Conservation (phyloP, 2,797 vertebrate genomes). For the Hydrolagus colliei region DNA sequence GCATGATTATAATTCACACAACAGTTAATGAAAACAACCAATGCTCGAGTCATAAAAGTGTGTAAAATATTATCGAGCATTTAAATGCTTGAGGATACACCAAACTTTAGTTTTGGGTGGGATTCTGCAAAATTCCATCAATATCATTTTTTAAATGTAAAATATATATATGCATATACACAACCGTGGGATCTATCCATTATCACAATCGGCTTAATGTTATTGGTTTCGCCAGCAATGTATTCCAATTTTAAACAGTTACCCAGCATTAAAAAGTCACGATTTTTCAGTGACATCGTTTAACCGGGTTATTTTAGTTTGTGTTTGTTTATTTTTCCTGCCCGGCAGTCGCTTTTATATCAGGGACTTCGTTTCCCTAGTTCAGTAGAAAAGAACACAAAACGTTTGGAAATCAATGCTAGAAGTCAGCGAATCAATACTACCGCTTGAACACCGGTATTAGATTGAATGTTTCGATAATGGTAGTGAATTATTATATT, state of each 20-base stretch:
- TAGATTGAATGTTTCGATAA: neutral
- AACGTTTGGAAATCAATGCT: neutral
- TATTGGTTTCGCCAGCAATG: neutral
- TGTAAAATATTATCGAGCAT: too few species aligned
- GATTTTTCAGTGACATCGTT: neutral
- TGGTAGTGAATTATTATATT: neutral
- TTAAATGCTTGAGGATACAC: too few species aligned
- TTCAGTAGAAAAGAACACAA: neutral
- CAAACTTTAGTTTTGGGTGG: too few species aligned
- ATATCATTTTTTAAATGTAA: too few species aligned
- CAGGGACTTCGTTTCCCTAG: neutral
- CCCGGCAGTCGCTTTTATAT: neutral
- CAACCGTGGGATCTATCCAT: too few species aligned
- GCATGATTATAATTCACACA: neutral
- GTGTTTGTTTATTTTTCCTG: neutral
- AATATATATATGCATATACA: too few species aligned
- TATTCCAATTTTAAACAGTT: neutral
- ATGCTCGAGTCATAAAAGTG: too few species aligned
- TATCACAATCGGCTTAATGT: neutral
- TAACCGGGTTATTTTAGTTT: neutral
- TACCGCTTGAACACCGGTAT: too few species aligned
- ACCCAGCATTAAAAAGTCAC: neutral
- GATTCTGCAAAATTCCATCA: too few species aligned
- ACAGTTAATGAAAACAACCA: too few species aligned
- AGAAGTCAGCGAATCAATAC: neutral